These are phyloP conservation scores for Probaryconus sp. DNA, from an alignment of 1,140 invertebrate species.

Conservation along the genomic window DNA sequence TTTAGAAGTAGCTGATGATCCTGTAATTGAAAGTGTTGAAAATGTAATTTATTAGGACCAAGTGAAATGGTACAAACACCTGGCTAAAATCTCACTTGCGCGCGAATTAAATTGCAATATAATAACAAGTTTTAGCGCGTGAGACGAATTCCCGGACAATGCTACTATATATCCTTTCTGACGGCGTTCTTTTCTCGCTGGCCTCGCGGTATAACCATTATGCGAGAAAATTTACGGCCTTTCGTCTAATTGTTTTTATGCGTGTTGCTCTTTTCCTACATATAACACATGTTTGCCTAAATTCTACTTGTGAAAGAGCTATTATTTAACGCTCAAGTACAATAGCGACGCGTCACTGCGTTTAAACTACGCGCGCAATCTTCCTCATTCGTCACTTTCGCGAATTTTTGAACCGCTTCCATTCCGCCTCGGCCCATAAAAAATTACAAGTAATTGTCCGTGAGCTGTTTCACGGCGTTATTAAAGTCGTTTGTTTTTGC, in stretches of 20 bases:
- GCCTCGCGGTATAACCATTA: slow-evolving; percentile 23
- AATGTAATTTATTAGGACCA: slow-evolving; percentile 4
- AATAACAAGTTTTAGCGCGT: slow-evolving; percentile 35
- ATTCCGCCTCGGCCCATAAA: too few relatives aligned
- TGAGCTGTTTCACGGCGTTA: too few relatives aligned
- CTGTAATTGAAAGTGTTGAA: slow-evolving; percentile 20
- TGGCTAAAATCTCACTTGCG: too few relatives aligned
- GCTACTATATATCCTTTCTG: slow-evolving; percentile 11
- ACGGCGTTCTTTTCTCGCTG: slow-evolving; percentile 3
- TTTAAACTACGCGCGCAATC: slow-evolving; percentile 17
- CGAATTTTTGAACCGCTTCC: slow-evolving; percentile 8
- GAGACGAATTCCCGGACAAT: slow-evolving; percentile 49
- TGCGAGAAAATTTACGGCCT: slow-evolving; percentile 41
- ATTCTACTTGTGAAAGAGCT: slow-evolving; percentile 45
- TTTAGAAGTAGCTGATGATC: too few relatives aligned
- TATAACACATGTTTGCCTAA: slow-evolving; percentile 50
- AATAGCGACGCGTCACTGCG: slow-evolving; percentile 8
- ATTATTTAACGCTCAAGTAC: slow-evolving; percentile 48
- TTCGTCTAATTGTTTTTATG: slow-evolving; percentile 55
- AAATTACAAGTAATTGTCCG: too few relatives aligned
- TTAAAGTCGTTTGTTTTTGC: too few relatives aligned
- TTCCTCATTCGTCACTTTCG: slow-evolving; percentile 34
- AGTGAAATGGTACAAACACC: background rate
- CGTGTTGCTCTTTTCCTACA: slow-evolving; percentile 28
- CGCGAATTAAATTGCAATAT: slow-evolving; percentile 22